These are phyloP conservation scores for Pseudochromis fuscus DNA, from an alignment of 2,797 vertebrate genomes.

Conservation along the genomic window DNA sequence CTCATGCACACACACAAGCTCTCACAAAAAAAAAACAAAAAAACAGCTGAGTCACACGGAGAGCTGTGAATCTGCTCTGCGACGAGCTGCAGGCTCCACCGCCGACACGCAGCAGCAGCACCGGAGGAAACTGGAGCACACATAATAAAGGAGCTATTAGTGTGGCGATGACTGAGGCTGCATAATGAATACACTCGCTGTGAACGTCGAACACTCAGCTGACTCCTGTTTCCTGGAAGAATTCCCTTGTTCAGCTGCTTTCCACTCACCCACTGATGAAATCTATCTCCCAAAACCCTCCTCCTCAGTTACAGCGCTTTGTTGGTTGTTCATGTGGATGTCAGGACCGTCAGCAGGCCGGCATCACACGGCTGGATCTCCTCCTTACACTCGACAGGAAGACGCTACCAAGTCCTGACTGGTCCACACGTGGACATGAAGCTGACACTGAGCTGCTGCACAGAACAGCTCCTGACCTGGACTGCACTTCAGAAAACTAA, in stretches of 20 bases:
- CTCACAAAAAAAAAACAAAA: no score
- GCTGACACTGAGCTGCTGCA: no score
- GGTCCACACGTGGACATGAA: no score
- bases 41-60: conserved; percentile 26
- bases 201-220: conserved; percentile 43
- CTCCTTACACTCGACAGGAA: no score
- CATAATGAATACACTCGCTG: conserved; percentile 43
- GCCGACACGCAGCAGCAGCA: conserved; percentile 11
- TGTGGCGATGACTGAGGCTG: conserved; percentile 28
- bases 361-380: not conserved
- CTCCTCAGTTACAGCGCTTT: conserved; percentile 33
- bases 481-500: no score
- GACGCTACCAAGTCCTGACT: no score
- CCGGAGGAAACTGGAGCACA: conserved; percentile 21
- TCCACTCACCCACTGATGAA: conserved; percentile 45
- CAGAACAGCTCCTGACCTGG: no score
- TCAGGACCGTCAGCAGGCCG: not conserved
- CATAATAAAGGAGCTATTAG: conserved; percentile 41
- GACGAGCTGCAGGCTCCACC: not conserved
- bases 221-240: conserved; percentile 49
- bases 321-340: conserved; percentile 9
- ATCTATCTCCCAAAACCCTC: conserved; percentile 17
- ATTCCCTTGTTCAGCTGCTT: conserved; percentile 41
- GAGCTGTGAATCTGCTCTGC: not conserved
- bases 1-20: not conserved